Percentiles rank a stretch among this genome's conserved stretches.
phyloP scores from a whole-genome alignment of 2,888 invertebrate genomes.

The Steromphala cineraria region DNA sequence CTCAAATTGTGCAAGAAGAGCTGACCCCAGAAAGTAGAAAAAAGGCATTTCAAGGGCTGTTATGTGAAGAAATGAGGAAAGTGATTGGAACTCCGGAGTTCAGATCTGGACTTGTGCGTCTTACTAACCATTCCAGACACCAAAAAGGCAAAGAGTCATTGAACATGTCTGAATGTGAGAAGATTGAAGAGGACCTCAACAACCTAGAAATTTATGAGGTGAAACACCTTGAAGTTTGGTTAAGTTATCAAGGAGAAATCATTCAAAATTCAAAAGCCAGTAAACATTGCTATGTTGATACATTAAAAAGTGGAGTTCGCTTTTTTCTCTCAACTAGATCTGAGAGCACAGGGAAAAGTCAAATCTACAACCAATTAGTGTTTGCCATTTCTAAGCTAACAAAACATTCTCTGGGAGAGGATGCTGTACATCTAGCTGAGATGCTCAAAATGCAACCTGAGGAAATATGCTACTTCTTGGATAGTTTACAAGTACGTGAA shows the following conservation, averaged over 20 bases:
- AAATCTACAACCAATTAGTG: background rate
- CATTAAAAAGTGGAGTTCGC: background rate
- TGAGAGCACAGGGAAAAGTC: background rate
- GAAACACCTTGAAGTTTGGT: background rate
- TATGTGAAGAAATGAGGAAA: background rate
- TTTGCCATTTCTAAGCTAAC: background rate
- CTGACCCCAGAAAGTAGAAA: slow-evolving; percentile 21
- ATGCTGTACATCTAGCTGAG: background rate
- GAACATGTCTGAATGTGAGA: too few relatives aligned
- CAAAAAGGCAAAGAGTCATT: too few relatives aligned
- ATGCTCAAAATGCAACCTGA: background rate
- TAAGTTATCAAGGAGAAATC: background rate
- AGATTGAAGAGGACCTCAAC: background rate
- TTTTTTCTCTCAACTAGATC: background rate
- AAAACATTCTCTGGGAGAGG: background rate
- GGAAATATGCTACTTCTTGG: slow-evolving; percentile 17
- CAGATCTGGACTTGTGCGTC: background rate
- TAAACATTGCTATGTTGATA: background rate
- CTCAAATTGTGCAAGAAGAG: slow-evolving; percentile 43
- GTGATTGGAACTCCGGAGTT: background rate
- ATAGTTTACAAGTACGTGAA: slow-evolving; percentile 14
- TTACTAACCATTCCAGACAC: background rate
- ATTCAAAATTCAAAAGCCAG: background rate
- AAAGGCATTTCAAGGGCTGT: background rate
- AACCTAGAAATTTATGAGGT: background rate